phyloP scores from a whole-genome alignment of 2,888 invertebrate species.

The Eulithis testata region DNA sequence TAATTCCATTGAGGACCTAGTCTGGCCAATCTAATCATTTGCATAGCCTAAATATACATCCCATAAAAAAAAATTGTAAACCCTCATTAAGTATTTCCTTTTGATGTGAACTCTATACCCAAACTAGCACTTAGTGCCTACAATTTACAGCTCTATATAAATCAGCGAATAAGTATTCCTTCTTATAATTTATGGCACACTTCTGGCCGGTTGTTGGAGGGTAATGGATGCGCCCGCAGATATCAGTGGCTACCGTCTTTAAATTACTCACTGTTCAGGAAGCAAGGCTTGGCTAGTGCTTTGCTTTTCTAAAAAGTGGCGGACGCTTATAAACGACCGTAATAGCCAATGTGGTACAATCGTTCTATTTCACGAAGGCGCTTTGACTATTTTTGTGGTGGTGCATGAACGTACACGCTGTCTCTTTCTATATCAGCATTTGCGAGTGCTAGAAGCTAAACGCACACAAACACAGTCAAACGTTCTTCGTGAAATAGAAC shows the following conservation, averaged over 20 bases:
- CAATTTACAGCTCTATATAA: conserved; percentile 75
- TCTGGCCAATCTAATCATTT: too few species aligned
- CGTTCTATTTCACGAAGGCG: too few species aligned
- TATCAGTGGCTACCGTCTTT: conserved; percentile 72
- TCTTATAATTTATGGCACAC: conserved; percentile 75
- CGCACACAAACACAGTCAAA: too few species aligned
- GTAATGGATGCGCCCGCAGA: conserved; percentile 80
- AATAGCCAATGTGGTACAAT: neutral
- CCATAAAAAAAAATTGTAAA: conserved; percentile 27
- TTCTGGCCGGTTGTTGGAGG: conserved; percentile 70
- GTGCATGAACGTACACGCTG: too few species aligned
- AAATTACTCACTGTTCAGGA: conserved; percentile 79
- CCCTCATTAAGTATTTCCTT: neutral
- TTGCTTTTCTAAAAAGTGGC: neutral
- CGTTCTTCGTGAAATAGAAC: too few species aligned
- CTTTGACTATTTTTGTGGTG: too few species aligned
- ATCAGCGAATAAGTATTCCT: conserved; percentile 77
- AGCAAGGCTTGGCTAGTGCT: conserved; percentile 47
- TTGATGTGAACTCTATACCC: conserved; percentile 24
- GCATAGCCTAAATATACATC: too few species aligned
- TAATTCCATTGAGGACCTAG: too few species aligned
- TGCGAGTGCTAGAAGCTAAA: too few species aligned
- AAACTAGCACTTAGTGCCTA: conserved; percentile 54
- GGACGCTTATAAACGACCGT: neutral
- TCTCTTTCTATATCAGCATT: too few species aligned